Base-by-base conservation (phyloP, 2,113 vertebrate genomes). In the Ariopsis seemanni region DNA sequence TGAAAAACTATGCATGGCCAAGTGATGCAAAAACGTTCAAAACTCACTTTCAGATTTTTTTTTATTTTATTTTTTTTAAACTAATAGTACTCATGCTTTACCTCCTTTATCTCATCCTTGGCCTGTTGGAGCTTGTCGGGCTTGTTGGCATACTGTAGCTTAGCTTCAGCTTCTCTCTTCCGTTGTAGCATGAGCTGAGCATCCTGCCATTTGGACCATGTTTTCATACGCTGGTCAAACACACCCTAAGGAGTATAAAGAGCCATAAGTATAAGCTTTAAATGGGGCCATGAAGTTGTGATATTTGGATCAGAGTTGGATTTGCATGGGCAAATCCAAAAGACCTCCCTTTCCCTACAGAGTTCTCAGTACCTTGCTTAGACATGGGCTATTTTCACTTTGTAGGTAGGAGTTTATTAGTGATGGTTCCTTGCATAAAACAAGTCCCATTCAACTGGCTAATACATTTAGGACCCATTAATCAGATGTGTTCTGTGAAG, bases 201-300 rank as follows among this genome's bases (percentile, higher is more conserved):
- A 91, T 99, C 98, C 94, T 99, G 98, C 97, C 98, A 99, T 89
- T 97, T 99, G 92, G 97, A 97, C 98, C 98, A 99, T 83, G 97
- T 97, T 94, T 99, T 99, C 95, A 98, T 97, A 67, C 97, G 95
- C 89, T 99, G 97, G 91, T 99, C 98, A 91, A 99, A 99, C 72
- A 99, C 96, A 87, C 95, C 96, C 97, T 99, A 60, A 3, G 72
- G 89, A 67, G 57, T 69, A 84, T 82, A 85, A 50, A 58, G 30
- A 86, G 53, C 60, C 18, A 4, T 18, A 57, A 80, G 63, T 9
- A 30, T 81, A 14, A 67, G 77, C 42, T 69, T 81, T 42, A 81
- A 48, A 58, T 7, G 27, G 63, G 52, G 77, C 27, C 62, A 42
- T 9, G 1, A 12, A 65, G 62, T 55, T 53, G 15, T 27, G 27